phyloP scores from a whole-genome alignment of 2,797 vertebrate species.

The Acrossocheilus wenchowensis region DNA sequence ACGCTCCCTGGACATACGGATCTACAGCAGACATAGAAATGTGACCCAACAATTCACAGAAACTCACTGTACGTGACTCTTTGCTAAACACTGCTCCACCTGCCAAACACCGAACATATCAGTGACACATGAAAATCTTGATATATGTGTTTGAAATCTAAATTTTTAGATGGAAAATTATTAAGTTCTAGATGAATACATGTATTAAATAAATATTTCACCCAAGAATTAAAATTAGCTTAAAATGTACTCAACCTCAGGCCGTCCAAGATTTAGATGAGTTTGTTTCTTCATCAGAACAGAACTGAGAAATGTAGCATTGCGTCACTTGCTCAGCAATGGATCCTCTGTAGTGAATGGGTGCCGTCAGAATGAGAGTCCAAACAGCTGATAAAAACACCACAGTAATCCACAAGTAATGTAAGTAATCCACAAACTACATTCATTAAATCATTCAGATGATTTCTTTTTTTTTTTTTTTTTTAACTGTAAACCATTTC shows the following conservation, averaged over 20 bases:
- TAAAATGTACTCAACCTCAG: not conserved
- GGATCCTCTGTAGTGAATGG: not conserved
- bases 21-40: conserved; percentile 44
- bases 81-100: conserved; percentile 26
- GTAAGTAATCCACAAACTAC: not conserved
- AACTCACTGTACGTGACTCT: conserved; percentile 24
- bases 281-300: too few species aligned
- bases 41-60: conserved; percentile 29
- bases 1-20: conserved; percentile 63
- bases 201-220: not conserved
- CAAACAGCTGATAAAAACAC: not conserved
- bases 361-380: not conserved
- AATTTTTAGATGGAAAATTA: not conserved
- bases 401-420: not conserved
- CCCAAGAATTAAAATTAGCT: too few species aligned
- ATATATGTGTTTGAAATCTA: conserved; percentile 7
- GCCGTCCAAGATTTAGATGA: not conserved
- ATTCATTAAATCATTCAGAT: too few species aligned
- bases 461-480: not conserved
- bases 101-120: not conserved
- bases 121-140: not conserved
- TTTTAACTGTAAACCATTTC: not conserved
- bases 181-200: not conserved
- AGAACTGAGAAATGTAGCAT: not conserved
- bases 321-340: not conserved